phyloP scores from a whole-genome alignment of 35 echinoderm and acorn worm genomes.

The Heliocidaris tuberculata region DNA sequence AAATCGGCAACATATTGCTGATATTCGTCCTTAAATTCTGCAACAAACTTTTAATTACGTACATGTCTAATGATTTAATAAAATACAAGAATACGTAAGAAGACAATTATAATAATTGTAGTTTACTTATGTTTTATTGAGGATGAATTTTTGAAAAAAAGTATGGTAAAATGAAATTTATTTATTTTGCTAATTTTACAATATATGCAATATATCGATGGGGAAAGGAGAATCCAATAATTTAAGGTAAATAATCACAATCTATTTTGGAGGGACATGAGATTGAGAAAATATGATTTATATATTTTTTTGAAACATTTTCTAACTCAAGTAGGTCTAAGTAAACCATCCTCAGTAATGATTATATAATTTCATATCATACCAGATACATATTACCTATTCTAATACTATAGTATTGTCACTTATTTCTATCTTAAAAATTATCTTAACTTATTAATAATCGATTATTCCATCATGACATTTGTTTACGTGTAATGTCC shows the following conservation, averaged over 20 bases:
- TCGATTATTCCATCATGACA: background rate
- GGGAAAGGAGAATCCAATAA: background rate
- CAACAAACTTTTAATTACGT: background rate
- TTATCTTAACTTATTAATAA: background rate
- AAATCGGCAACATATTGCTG: background rate
- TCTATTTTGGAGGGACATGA: background rate
- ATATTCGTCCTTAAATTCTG: background rate
- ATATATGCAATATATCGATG: background rate
- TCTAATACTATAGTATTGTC: background rate
- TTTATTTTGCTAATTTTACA: background rate
- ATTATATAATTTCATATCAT: background rate
- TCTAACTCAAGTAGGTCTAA: background rate
- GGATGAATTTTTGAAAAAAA: background rate
- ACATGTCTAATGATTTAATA: background rate
- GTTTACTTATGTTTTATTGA: background rate
- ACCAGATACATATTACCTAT: background rate
- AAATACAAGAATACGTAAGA: background rate
- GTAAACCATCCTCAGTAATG: too few species aligned
- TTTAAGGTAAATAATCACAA: background rate
- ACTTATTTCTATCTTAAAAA: background rate
- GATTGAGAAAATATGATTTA: background rate
- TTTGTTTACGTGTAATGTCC: background rate
- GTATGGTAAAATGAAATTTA: background rate
- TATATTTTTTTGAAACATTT: background rate
- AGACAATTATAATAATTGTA: background rate